Conservation (phyloP, 2,113 vertebrate species). For the Cyanoderma ruficeps region DNA sequence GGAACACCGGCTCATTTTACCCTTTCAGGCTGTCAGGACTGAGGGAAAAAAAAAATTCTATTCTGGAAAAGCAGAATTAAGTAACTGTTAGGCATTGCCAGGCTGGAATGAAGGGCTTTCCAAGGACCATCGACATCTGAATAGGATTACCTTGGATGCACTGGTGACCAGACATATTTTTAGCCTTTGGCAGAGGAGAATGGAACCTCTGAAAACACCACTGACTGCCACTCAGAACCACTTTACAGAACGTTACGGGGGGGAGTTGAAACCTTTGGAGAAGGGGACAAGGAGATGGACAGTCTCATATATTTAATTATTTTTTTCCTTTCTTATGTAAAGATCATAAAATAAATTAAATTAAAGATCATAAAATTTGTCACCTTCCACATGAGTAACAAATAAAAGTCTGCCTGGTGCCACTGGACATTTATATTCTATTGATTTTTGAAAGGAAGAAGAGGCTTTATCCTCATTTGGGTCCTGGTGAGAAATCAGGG, state of each 20-base stretch:
- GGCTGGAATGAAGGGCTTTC: constrained; percentile 31
- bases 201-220: background rate
- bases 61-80: constrained; percentile 7
- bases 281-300: background rate
- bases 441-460: background rate
- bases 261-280: background rate
- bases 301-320: background rate
- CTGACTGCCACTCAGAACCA: background rate
- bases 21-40: background rate
- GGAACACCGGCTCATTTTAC: background rate
- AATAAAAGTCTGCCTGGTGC: background rate
- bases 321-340: background rate
- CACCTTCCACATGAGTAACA: background rate
- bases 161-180: constrained; percentile 50
- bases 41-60: background rate
- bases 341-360: background rate
- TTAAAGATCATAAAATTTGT: background rate
- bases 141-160: constrained; percentile 49
- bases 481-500: background rate
- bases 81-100: background rate
- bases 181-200: constrained; percentile 14
- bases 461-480: background rate
- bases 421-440: background rate
- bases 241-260: background rate
- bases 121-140: constrained; percentile 32